These are phyloP conservation scores for Ophion costatus DNA, from an alignment of 2,888 invertebrate genomes.

Conservation along the genomic window DNA sequence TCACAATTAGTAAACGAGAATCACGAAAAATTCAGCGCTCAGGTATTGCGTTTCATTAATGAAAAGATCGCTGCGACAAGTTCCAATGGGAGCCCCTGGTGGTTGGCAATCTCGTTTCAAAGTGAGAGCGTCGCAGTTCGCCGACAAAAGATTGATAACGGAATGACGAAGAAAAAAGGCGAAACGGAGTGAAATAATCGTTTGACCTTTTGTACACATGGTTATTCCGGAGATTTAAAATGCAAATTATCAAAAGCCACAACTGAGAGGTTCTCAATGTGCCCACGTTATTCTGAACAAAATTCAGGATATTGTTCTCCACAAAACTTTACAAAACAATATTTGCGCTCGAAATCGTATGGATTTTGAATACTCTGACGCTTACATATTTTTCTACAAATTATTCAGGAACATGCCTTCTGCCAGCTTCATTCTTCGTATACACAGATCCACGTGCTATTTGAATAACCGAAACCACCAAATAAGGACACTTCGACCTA, in stretches of 20 bases:
- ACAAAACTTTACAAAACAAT: too few species aligned
- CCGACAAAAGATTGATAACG: conserved; percentile 47
- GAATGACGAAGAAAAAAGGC: conserved; percentile 11
- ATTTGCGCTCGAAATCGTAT: too few species aligned
- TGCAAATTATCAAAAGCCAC: conserved; percentile 2
- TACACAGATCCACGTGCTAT: too few species aligned
- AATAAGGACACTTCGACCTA: too few species aligned
- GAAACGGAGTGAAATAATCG: conserved; percentile 18
- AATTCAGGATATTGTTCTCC: too few species aligned
- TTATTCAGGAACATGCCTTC: too few species aligned
- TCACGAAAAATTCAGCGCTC: conserved; percentile 51
- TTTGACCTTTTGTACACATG: conserved; percentile 36
- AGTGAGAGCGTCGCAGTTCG: conserved; percentile 33
- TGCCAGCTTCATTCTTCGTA: too few species aligned
- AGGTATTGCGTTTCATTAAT: conserved; percentile 53
- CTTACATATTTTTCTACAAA: too few species aligned
- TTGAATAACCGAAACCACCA: too few species aligned
- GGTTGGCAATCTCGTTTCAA: conserved; percentile 37
- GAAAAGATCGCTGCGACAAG: conserved; percentile 46
- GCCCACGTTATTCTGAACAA: too few species aligned
- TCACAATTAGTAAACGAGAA: conserved; percentile 54
- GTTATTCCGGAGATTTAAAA: conserved; percentile 13
- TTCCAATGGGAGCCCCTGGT: conserved; percentile 6
- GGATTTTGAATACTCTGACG: too few species aligned
- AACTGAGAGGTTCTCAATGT: background rate